Percentiles rank a stretch among this genome's conserved stretches.
phyloP scores from a whole-genome alignment of 2,113 vertebrate genomes.

The Scophthalmus maximus region DNA sequence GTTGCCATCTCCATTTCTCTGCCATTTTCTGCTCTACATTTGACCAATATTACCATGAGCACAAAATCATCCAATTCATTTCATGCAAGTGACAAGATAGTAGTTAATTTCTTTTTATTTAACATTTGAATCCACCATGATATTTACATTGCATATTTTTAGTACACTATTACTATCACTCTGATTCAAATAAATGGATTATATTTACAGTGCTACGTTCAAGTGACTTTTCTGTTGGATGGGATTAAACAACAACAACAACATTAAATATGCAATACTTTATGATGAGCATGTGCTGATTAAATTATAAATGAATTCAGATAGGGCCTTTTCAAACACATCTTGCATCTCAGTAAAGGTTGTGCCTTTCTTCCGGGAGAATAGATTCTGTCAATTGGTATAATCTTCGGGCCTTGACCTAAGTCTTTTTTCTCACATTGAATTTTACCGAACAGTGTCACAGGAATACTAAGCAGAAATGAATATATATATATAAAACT shows the following conservation, averaged over 20 bases:
- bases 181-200: not conserved
- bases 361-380: too few relatives aligned
- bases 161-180: not conserved
- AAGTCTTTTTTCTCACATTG: not conserved
- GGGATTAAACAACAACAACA: not conserved
- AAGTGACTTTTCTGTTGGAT: not conserved
- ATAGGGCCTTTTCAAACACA: not conserved
- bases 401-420: not conserved
- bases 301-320: not conserved
- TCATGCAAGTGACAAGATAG: not conserved
- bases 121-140: too few relatives aligned
- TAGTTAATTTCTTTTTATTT: too few relatives aligned
- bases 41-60: constrained; percentile 6
- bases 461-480: not conserved
- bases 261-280: too few relatives aligned
- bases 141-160: not conserved
- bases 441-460: not conserved
- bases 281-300: not conserved
- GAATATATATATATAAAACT: not conserved
- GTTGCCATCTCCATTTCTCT: too few relatives aligned
- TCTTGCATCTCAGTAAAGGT: not conserved
- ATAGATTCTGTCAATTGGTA: not conserved
- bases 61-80: not conserved
- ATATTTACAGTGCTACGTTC: not conserved
- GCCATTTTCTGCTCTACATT: not conserved